Base-by-base conservation (phyloP, 2,888 invertebrate species). In the Lepidochrysops patricia region DNA sequence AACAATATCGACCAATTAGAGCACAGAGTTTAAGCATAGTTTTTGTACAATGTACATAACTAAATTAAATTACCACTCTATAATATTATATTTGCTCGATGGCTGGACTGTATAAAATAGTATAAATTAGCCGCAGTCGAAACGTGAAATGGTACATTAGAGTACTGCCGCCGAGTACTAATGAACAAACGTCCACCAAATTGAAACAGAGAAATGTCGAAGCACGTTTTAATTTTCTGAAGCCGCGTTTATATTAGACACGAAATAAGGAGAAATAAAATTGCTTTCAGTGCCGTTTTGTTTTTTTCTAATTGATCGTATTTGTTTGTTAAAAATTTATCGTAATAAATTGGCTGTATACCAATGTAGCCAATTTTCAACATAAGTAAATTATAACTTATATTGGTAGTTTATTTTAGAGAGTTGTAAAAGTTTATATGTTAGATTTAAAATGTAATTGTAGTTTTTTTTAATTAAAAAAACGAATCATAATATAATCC, bases 121-220 rank as follows among this genome's bases (percentile, higher is more conserved):
- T 54, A 27, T 54, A 54, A 54, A 54, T 54, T 54, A 54, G 54
- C 29, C 54, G 13, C 54, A 32, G 29, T 32, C 54, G 29, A 54
- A 54, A 27, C 54, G 54, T 32, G 15, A 19, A 54, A 54, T 27
- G 29, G 27, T 29, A 54, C 54, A 54, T 54, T 54, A 54, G 54
- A 29, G 54, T 9, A 54, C 52, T 52, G 54, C 54, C 9, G 54
- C 54, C 13, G 54, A 19, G 54, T 19, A 27, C 29, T 54, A 54
- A 54, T 54, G 54, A 54, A 54, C 54, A 54, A 54, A 54, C 54
- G 54, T 54, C 54, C 29, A 19, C 54, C 27, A 19, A 54, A 54
- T 54, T 54, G 54, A 54, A 54, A 29, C 54, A 54, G 54, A 27
- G 54, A 54, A 54, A 52, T 26, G 52, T 27, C 52, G 52, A 52